These are phyloP conservation scores for Beris morrisii DNA, from an alignment of 2,888 invertebrate genomes.

Conservation along the genomic window DNA sequence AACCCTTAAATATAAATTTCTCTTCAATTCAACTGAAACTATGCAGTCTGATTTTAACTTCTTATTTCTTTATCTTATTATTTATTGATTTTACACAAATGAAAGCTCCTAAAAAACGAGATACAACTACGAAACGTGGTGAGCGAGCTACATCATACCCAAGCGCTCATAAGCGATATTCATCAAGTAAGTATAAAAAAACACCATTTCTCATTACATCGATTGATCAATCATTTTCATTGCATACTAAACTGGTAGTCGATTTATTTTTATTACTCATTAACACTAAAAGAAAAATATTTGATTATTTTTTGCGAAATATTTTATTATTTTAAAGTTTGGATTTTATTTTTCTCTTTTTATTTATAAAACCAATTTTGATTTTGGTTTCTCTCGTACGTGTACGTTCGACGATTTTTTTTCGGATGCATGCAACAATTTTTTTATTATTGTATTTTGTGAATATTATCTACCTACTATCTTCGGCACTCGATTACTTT, in stretches of 20 bases:
- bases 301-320: not conserved
- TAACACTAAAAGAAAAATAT: not conserved
- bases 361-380: not conserved
- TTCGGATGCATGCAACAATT: constrained; percentile 28
- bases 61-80: not conserved
- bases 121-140: constrained; percentile 26
- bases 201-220: not conserved
- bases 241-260: too few species aligned
- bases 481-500: not conserved
- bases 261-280: not conserved
- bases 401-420: constrained; percentile 5
- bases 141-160: constrained; percentile 26
- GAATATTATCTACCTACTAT: constrained; percentile 25
- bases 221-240: not conserved
- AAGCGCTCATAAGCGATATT: constrained; percentile 31
- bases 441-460: constrained; percentile 21
- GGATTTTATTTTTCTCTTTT: constrained; percentile 9
- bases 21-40: not conserved
- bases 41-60: not conserved
- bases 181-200: constrained; percentile 37
- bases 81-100: constrained; percentile 13
- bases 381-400: constrained; percentile 18
- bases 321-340: constrained; percentile 5
- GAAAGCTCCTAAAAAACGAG: constrained; percentile 30
- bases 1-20: not conserved